These are phyloP conservation scores for Labeo catla DNA, from an alignment of 2,113 vertebrate genomes.

Conservation along the genomic window DNA sequence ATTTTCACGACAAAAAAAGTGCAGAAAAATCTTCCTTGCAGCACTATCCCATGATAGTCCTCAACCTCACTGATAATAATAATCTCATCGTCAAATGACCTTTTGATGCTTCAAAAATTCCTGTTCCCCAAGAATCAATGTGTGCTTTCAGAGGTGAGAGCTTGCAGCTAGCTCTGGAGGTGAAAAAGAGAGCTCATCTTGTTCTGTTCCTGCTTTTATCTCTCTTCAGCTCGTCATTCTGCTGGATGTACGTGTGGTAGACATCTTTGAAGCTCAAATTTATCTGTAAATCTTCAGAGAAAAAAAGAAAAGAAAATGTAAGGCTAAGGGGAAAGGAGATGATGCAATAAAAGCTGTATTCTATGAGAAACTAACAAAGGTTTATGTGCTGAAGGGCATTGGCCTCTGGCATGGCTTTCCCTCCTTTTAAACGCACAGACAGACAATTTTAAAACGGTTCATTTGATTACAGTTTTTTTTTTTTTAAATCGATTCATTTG, in stretches of 20 bases:
- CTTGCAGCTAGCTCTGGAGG: neutral
- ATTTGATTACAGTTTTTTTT: neutral
- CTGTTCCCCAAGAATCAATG: neutral
- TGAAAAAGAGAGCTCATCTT: neutral
- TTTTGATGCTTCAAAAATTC: neutral
- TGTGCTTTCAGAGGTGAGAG: slow-evolving; percentile 26
- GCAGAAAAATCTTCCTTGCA: neutral
- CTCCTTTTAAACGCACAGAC: neutral
- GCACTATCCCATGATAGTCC: neutral
- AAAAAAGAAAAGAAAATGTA: neutral
- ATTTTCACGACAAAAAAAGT: too few species aligned
- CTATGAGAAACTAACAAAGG: neutral
- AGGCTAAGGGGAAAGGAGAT: neutral
- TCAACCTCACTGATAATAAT: slow-evolving; percentile 20
- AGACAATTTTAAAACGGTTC: neutral
- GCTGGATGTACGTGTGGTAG: neutral
- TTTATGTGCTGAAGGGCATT: slow-evolving; percentile 36
- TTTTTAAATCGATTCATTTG: neutral
- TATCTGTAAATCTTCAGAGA: neutral
- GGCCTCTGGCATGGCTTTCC: slow-evolving; percentile 30
- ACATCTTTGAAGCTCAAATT: neutral
- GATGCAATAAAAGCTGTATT: slow-evolving; percentile 29
- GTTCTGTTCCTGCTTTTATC: neutral
- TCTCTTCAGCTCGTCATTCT: slow-evolving; percentile 12
- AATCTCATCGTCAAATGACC: slow-evolving; percentile 27